Evolutionary conservation across 35 echinoderm and acorn worm genomes (phyloP).

Genomic region (Nesometra sesokonis): DNA sequence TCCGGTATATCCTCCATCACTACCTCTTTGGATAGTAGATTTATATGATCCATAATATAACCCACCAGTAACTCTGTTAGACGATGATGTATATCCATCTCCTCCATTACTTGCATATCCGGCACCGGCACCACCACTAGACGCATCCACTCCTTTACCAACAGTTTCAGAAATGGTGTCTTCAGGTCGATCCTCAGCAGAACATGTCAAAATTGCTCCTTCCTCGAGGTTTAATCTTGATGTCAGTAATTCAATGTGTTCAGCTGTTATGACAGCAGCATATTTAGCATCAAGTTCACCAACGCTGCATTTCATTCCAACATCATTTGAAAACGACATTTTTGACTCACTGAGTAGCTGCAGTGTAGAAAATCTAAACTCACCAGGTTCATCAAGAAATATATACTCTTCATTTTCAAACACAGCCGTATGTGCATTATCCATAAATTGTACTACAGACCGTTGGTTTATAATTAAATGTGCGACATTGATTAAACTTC

Average conservation of each 20-base stretch:
- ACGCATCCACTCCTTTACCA: constrained; percentile 15
- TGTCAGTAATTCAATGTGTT: constrained; percentile 43
- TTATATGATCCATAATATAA: constrained; percentile 58
- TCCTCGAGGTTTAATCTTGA: constrained; percentile 54
- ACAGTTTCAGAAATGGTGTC: constrained; percentile 32
- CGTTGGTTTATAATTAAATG: constrained; percentile 50
- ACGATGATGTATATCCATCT: constrained; percentile 20
- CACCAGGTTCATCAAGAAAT: constrained; percentile 29
- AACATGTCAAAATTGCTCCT: constrained; percentile 51
- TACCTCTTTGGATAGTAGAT: constrained; percentile 45
- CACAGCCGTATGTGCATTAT: constrained; percentile 68
- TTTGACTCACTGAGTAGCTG: constrained; percentile 64
- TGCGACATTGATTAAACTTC: constrained; percentile 62
- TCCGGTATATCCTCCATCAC: constrained; percentile 49
- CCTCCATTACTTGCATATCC: constrained; percentile 72
- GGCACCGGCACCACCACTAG: constrained; percentile 46
- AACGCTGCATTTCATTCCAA: constrained; percentile 48
- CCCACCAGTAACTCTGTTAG: constrained; percentile 22
- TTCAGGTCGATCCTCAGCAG: constrained; percentile 42
- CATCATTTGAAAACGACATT: constrained; percentile 41
- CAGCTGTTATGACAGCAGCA: constrained; percentile 58
- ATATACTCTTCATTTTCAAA: constrained; percentile 43
- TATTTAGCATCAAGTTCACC: constrained; percentile 62
- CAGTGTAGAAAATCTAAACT: constrained; percentile 64
- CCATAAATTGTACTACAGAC: constrained; percentile 29